Evolutionary conservation across 2,888 invertebrate genomes (phyloP), one percentile per base, ranked within the genome.

Genomic region (Lithophane leautieri): DNA sequence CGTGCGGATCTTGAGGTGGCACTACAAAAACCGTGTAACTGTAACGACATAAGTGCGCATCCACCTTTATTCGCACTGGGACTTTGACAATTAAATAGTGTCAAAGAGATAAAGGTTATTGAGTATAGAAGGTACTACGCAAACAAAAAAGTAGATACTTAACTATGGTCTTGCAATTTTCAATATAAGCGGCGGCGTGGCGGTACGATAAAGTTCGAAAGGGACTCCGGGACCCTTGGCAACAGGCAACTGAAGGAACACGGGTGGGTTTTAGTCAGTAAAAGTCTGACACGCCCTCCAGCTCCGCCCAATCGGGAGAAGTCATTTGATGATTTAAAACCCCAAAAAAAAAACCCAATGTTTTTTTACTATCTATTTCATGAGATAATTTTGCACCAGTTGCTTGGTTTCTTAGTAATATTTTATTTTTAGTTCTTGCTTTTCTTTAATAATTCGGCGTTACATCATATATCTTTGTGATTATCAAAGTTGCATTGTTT

Each of bases 81-180:
- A 28, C 22, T 40, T 28, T 28, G 8, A 25, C 56, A 12, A 22
- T 9, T 28, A 60, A 16, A 16, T 22, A 22, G 14, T 69, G 25
- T 71, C 52, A 54, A 71, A 54, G 4, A n/a, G 4, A 12, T 28
- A 42, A 28, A 22, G 16, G 16, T 28, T 22, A 3, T 50, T 50
- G 0, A 50, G 22, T 72, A 72, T 44, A 34, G 28, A 72, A 72
- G 28, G 44, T 72, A 34, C 34, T 72, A n/a, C 2, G 16, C 3
- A 54, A 72, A 44, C 22, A 28, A 72, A 70, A 71, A 42, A 4
- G 1, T 34, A 34, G 4, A 4, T 34, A 34, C 34, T 8, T 19
- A 52, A 11, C 2, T 25, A 16, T 14, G 19, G 25, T 22, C 19
- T 12, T 44, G 44, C 25, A 47, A 28, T 22, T 8, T 14, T 65